A percentile compares a stretch with the other conserved stretches of the same genome.
Evolutionary conservation across 2,113 vertebrate species (phyloP).

Genomic region (Tupaia chinensis): DNA sequence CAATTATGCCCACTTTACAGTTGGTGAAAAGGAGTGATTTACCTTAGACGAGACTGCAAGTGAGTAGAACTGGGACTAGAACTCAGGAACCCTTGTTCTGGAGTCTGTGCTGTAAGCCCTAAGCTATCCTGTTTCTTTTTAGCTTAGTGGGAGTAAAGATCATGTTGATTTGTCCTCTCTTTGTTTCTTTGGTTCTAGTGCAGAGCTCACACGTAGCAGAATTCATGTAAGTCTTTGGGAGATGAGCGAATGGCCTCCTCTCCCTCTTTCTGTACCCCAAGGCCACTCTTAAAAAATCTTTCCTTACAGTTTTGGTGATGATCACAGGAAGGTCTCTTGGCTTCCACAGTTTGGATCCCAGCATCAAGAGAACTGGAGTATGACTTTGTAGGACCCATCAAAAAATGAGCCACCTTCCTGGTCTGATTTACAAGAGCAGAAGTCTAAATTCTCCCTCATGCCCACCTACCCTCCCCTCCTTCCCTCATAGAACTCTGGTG

Average conservation of each 20-base stretch:
- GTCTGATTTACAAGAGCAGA: not conserved
- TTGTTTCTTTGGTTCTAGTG: not conserved
- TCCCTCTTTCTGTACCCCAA: not conserved
- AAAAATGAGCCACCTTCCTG: not conserved
- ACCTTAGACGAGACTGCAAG: not conserved
- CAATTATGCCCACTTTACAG: not conserved
- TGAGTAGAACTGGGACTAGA: not conserved
- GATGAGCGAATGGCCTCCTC: not conserved
- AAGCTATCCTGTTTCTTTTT: not conserved
- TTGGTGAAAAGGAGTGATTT: not conserved
- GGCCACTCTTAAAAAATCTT: not conserved
- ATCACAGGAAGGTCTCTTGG: not conserved
- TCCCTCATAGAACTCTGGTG: not conserved
- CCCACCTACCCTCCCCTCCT: not conserved
- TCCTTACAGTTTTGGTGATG: not conserved
- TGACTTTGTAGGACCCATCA: not conserved
- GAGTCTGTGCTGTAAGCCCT: not conserved
- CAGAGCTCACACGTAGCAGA: fast-evolving
- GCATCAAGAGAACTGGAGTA: not conserved
- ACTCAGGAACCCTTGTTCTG: not conserved
- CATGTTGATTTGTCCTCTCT: not conserved
- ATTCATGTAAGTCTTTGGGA: not conserved
- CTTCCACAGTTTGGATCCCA: not conserved
- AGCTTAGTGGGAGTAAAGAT: not conserved
- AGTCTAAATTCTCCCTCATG: not conserved